These are phyloP conservation scores for Bradypodion pumilum DNA, from an alignment of 2,797 vertebrate genomes.

Conservation along the genomic window DNA sequence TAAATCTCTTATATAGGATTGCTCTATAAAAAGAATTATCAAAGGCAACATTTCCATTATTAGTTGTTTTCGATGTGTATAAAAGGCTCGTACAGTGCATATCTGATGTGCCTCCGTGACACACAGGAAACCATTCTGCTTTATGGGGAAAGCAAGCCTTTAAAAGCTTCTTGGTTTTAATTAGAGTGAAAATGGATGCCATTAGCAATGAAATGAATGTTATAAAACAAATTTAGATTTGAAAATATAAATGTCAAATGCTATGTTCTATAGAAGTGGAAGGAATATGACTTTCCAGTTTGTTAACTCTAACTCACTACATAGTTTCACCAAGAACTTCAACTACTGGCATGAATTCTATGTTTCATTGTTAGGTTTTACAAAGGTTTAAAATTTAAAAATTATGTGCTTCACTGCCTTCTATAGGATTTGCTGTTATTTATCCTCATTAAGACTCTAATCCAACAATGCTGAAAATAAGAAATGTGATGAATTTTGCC, in stretches of 20 bases:
- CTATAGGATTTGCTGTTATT: background rate
- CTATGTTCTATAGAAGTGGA: background rate
- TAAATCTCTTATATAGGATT: too few relatives aligned
- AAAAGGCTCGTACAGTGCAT: background rate
- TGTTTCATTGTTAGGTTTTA: background rate
- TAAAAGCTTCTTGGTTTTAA: background rate
- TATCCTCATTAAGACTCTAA: background rate
- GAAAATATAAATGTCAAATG: background rate
- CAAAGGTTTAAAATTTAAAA: background rate
- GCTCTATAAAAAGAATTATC: background rate
- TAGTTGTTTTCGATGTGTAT: background rate
- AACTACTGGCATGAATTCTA: background rate
- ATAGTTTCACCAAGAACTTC: background rate
- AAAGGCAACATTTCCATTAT: background rate
- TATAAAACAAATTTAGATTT: background rate
- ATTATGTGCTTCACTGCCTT: background rate
- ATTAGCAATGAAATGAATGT: background rate
- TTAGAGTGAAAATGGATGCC: background rate
- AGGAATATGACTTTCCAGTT: background rate
- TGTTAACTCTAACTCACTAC: background rate
- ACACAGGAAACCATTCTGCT: background rate
- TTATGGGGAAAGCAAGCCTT: background rate
- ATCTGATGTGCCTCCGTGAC: background rate
- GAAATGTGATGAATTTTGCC: background rate
- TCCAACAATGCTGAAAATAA: background rate